Evolutionary conservation across 53 echinoderm and acorn worm species (phyloP), one percentile per base, ranked within the genome.

Genomic region (Luidia sarsii): DNA sequence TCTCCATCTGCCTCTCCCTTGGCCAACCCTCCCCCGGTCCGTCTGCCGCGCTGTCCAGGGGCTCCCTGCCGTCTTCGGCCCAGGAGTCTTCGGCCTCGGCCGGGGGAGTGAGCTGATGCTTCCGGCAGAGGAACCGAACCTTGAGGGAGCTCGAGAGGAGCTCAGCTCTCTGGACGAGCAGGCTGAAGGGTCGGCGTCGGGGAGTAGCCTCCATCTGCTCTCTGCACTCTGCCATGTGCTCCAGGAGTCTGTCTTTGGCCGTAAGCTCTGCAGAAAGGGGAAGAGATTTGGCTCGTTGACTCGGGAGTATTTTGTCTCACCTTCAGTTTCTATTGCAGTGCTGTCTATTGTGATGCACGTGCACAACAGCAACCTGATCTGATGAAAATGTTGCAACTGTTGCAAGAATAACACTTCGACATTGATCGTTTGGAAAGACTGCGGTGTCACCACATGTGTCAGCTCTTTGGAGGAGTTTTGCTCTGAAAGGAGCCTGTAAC

Each of bases 31-130:
- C 11, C 37, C 39, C 20, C 29, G 35, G 31, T 16, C 16, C 4
- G 20, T 8, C 1, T 20, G 33, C 63, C 30, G 18, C 63, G n/a
- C 36, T 11, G 19, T 63, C 36, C 34, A 15, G 19, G 35, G 3
- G 0, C 1, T 63, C 37, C 15, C 13, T 16, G 20, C n/a, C 32
- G 33, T 35, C 53, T 13, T 72, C 67, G 6, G 25, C 43, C 39
- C 22, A 22, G 50, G 16, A 37, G 21, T 55, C 39, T 72, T 72
- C 72, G 3, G 56, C 19, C 36, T 72, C 72, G 15, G 35, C 72
- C 1, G 56, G 72, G 39, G 50, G 27, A 28, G 54, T 54, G 16
- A 50, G 34, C 18, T 21, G n/a, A 37, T 72, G 72, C 50, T 54
- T 72, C 38, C 54, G 72, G 37, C 72, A 72, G 10, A 72, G 28